Conservation (phyloP, 2,113 vertebrate genomes). For the Oryzias curvinotus region DNA sequence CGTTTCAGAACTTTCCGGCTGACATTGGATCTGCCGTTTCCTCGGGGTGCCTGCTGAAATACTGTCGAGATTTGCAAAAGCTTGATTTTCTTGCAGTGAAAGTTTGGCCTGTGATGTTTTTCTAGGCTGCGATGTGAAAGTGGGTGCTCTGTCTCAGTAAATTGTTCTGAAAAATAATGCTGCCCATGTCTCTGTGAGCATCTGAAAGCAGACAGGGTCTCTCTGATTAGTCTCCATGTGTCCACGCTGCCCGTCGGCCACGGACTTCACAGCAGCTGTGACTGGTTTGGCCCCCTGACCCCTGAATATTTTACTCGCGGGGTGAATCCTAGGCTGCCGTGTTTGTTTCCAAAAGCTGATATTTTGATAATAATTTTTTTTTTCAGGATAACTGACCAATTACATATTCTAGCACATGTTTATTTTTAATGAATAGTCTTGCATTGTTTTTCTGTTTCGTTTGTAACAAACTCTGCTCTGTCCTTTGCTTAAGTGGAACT, state of each 20-base stretch:
- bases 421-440: not conserved
- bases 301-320: constrained; percentile 50
- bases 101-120: not conserved
- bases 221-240: constrained; percentile 44
- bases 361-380: constrained; percentile 15
- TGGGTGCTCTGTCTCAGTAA: constrained; percentile 7
- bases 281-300: constrained; percentile 59
- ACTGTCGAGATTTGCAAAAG: constrained; percentile 48
- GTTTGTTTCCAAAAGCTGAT: constrained; percentile 23
- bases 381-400: constrained; percentile 7
- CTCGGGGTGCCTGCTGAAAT: constrained; percentile 31
- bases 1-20: constrained; percentile 52
- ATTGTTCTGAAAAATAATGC: constrained; percentile 4
- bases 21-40: constrained; percentile 36
- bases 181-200: constrained; percentile 15
- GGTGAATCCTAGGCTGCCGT: constrained; percentile 19
- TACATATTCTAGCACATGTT: constrained; percentile 1
- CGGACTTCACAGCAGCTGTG: constrained; percentile 63
- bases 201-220: not conserved
- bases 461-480: constrained; percentile 7
- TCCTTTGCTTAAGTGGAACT: too few species aligned
- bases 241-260: constrained; percentile 34
- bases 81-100: constrained; percentile 30
- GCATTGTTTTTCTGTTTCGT: too few species aligned
- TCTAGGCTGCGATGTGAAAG: constrained; percentile 6